These are phyloP conservation scores for Acrocera orbiculus DNA, from an alignment of 2,888 invertebrate genomes.

Conservation along the genomic window DNA sequence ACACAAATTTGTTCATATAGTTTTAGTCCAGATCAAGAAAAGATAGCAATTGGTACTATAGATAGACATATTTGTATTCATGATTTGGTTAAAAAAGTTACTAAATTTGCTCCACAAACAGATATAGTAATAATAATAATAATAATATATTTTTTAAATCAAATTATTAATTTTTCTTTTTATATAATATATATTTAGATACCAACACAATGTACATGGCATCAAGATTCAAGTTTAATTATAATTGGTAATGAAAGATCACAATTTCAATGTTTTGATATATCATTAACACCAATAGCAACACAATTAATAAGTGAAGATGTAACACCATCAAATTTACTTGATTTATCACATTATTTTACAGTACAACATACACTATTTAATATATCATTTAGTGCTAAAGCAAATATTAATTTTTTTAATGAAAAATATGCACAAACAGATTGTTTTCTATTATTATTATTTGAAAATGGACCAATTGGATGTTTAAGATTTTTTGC, in stretches of 20 bases:
- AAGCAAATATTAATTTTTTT: slow-evolving; percentile 30
- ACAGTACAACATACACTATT: slow-evolving; percentile 36
- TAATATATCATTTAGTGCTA: slow-evolving; percentile 41
- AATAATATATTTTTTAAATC: slow-evolving; percentile 11
- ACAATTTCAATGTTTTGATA: slow-evolving; percentile 58
- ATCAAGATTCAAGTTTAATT: slow-evolving; percentile 48
- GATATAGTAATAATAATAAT: slow-evolving; percentile 48
- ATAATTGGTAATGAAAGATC: slow-evolving; percentile 52
- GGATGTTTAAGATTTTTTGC: slow-evolving; percentile 37
- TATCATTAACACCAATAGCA: slow-evolving; percentile 47
- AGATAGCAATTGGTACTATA: slow-evolving; percentile 63
- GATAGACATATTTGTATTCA: slow-evolving; percentile 69
- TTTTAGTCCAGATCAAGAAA: slow-evolving; percentile 53
- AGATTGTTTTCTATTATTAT: slow-evolving; percentile 37
- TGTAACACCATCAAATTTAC: slow-evolving; percentile 38
- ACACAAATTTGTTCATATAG: slow-evolving; percentile 48
- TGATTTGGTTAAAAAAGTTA: slow-evolving; percentile 56
- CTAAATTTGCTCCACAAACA: slow-evolving; percentile 50
- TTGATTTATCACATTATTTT: slow-evolving; percentile 41
- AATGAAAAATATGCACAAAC: slow-evolving; percentile 30
- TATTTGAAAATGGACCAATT: slow-evolving; percentile 45
- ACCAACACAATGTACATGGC: slow-evolving; percentile 52
- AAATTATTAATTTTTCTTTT: neutral
- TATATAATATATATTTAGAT: slow-evolving; percentile 34
- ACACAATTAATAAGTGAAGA: slow-evolving; percentile 51